Base-by-base conservation (phyloP, 2,888 invertebrate genomes). In the Tineola bisselliella region DNA sequence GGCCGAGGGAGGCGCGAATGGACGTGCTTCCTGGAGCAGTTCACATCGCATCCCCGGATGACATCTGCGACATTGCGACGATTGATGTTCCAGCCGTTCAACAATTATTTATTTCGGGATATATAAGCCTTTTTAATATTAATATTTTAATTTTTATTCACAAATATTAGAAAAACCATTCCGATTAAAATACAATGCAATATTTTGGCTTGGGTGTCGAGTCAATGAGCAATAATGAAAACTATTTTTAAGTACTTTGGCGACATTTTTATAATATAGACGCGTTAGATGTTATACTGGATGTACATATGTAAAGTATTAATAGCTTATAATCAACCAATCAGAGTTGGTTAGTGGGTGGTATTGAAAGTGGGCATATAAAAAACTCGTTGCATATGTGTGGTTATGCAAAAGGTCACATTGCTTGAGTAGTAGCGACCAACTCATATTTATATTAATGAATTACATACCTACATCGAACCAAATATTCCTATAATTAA, bases 381-480 rank as follows among this genome's bases (percentile, higher is more conserved):
- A 54, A 54, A 54, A 54, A 54, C 54, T 25, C 25, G 54, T 54
- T 54, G 54, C 25, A 54, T 54, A 54, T 54, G 17, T 54, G 8
- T 25, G 19, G 8, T 54, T 54, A 25, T 54, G 25, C 25, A 25
- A 54, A 54, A 54, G 54, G 54, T 54, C 54, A 54, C 15, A 8
- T 48, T 38, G 38, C 38, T 38, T 38, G 3, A 12, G 38, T 38
- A 38, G 10, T 12, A 38, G n/a, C 38, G 38, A 38, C 11, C 38
- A 10, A 38, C 25, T 6, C n/a, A n/a, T n/a, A n/a, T n/a, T n/a
- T n/a, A n/a, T n/a, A n/a, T n/a, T n/a, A n/a, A n/a, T n/a, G n/a
- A n/a, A n/a, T n/a, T n/a, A n/a, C n/a, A n/a, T n/a, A n/a, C n/a
- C n/a, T n/a, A n/a, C n/a, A n/a, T n/a, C n/a, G n/a, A n/a, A n/a